Evolutionary conservation across 1,140 invertebrate genomes (phyloP), one percentile per base, ranked within the genome.

Genomic region (Andrena cerasifolii): DNA sequence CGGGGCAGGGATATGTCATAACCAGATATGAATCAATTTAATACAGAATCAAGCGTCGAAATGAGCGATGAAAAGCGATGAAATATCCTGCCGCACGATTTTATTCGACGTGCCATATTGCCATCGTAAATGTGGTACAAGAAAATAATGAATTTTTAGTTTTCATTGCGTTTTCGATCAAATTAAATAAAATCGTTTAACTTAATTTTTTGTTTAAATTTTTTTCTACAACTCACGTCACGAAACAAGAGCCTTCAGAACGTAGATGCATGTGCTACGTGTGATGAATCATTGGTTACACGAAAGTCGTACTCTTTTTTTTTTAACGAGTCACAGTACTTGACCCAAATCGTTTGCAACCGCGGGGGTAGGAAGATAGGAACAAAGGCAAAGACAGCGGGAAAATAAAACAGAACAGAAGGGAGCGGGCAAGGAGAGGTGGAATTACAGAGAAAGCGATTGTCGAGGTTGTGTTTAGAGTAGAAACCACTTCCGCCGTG

Each of bases 281-380:
- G 14, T 24, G 28, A 7, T 7, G 1, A 67, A 61, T 21, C 65
- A 49, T 63, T 76, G 24, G 47, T 65, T 43, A 45, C 45, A 76
- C 51, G 28, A 80, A 56, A 65, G 62, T 49, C 16, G n/a, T 76
- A 65, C 21, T 58, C 62, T 62, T 49, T 78, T 78, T 45, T 81
- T 68, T 75, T 75, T 26, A 75, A 45, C 62, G 51, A 28, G 67
- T 33, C 47, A 40, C 21, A 51, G 51, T 28, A 49, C 53, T 81
- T 81, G 51, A 77, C 53, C 59, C 28, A 82, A 82, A 81, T 74
- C 26, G 24, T 33, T 76, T 68, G 53, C 51, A 24, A 58, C 73
- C 53, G 47, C 63, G 26, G 26, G 24, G 12, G 36, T 45, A 43
- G 68, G 28, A 54, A 78, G 58, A 73, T 56, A 72, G 74, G 45